These are phyloP conservation scores for Platynereis dumerilii DNA, from an alignment of 2,888 invertebrate species.

Conservation along the genomic window DNA sequence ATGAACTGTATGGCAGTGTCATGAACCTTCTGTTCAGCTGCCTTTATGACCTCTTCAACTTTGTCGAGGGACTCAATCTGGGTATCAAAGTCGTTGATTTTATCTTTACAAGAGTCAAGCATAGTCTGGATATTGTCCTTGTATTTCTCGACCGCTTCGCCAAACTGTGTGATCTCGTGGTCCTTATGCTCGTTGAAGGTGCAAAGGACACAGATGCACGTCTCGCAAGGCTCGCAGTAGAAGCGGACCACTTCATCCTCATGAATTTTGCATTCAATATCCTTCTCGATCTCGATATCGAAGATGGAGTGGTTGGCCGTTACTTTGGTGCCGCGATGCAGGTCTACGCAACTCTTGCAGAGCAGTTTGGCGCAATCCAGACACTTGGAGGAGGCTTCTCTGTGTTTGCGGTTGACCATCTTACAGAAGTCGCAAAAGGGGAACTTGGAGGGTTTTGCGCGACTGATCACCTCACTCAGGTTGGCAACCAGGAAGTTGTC, in stretches of 20 bases:
- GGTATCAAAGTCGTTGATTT: conserved; percentile 55
- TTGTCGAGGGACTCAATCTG: conserved; percentile 52
- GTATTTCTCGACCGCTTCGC: conserved; percentile 61
- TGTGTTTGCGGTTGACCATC: conserved; percentile 57
- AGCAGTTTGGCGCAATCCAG: conserved; percentile 64
- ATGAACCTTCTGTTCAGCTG: conserved; percentile 59
- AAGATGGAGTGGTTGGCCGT: conserved; percentile 62
- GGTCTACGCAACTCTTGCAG: conserved; percentile 60
- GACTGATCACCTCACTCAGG: conserved; percentile 58
- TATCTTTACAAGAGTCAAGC: conserved; percentile 55
- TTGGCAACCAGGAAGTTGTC: conserved; percentile 64
- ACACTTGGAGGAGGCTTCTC: conserved; percentile 63
- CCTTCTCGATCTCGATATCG: conserved; percentile 64
- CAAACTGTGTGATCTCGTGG: conserved; percentile 46
- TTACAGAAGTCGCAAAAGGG: conserved; percentile 64
- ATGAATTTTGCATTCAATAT: conserved; percentile 63
- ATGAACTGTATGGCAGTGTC: conserved; percentile 61
- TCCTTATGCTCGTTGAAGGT: conserved; percentile 61
- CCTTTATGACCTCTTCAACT: conserved; percentile 58
- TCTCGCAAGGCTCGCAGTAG: conserved; percentile 63
- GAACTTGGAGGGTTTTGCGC: conserved; percentile 60
- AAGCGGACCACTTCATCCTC: conserved; percentile 62
- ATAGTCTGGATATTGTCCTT: conserved; percentile 59
- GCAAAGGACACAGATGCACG: conserved; percentile 63
- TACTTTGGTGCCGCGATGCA: conserved; percentile 62